Percentiles rank a stretch among this genome's conserved stretches.
These are phyloP conservation scores for Pachyuromys duprasi DNA, from an alignment of 2,797 vertebrate species.

Conservation along the genomic window DNA sequence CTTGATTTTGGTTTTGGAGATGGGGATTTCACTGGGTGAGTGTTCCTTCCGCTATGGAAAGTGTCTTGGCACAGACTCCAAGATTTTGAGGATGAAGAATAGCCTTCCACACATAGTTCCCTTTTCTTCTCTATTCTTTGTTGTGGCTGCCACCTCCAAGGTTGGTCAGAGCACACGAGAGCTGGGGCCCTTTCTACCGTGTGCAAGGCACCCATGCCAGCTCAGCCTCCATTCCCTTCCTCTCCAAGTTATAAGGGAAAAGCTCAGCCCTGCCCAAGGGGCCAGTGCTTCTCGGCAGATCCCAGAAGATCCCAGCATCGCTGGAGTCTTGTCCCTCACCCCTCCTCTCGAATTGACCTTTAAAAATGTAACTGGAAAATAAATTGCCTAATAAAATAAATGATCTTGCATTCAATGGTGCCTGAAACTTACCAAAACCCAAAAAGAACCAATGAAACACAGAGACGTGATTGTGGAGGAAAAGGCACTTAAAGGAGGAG, in stretches of 20 bases:
- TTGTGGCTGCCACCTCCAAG: neutral
- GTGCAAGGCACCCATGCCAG: rapidly evolving
- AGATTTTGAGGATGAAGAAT: rapidly evolving
- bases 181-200: rapidly evolving
- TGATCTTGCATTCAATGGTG: constrained; percentile 79
- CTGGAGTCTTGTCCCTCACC: constrained; percentile 51
- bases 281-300: neutral
- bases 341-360: constrained; percentile 85
- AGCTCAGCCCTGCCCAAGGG: neutral
- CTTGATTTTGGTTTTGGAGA: neutral
- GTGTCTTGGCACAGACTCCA: neutral
- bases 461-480: constrained; percentile 83
- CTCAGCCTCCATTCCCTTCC: neutral
- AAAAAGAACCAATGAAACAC: constrained; percentile 83
- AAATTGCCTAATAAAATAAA: constrained; percentile 88
- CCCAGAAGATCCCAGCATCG: neutral
- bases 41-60: neutral
- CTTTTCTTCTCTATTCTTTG: neutral
- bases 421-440: constrained; percentile 83
- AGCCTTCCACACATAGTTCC: rapidly evolving
- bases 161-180: rapidly evolving
- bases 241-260: neutral
- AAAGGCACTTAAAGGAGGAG: constrained; percentile 81
- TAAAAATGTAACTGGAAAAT: constrained; percentile 87
- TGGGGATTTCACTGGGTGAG: neutral